These are phyloP conservation scores for Drosophila ironensis DNA, from an alignment of 1,140 invertebrate genomes.

Conservation along the genomic window DNA sequence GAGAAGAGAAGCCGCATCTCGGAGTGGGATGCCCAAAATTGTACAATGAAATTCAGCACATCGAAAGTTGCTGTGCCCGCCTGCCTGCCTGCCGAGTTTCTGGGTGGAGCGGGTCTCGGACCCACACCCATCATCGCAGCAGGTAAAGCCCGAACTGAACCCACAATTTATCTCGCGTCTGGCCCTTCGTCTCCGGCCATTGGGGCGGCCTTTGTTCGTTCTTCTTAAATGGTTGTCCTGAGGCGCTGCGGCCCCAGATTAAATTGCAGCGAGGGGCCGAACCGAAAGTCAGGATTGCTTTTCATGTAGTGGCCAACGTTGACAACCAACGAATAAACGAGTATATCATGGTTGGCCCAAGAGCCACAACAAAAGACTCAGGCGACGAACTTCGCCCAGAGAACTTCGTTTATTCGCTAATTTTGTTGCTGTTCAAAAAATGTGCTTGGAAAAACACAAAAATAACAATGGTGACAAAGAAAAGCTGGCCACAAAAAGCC, in stretches of 20 bases:
- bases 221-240: constrained; percentile 46
- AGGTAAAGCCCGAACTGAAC: constrained; percentile 36
- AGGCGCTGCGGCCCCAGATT: constrained; percentile 25
- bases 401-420: neutral
- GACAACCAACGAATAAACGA: constrained; percentile 66
- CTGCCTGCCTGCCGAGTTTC: too few relatives aligned
- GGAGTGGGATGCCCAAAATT: constrained; percentile 46
- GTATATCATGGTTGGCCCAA: constrained; percentile 7
- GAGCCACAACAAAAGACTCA: constrained; percentile 48
- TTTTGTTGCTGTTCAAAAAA: neutral
- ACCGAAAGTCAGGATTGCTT: neutral
- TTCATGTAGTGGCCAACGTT: constrained; percentile 26
- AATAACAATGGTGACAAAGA: constrained; percentile 1
- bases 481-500: constrained; percentile 49
- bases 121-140: constrained; percentile 15
- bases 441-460: neutral
- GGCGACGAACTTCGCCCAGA: constrained; percentile 32
- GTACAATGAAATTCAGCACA: constrained; percentile 76
- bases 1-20: constrained; percentile 23
- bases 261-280: constrained; percentile 6
- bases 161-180: constrained; percentile 60
- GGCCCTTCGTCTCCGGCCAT: neutral
- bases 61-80: constrained; percentile 68
- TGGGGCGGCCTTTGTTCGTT: constrained; percentile 48
- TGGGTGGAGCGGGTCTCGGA: too few relatives aligned